Evolutionary conservation across 2,888 invertebrate species (phyloP), one percentile per base, ranked within the genome.

Genomic region (Atrina japonica): DNA sequence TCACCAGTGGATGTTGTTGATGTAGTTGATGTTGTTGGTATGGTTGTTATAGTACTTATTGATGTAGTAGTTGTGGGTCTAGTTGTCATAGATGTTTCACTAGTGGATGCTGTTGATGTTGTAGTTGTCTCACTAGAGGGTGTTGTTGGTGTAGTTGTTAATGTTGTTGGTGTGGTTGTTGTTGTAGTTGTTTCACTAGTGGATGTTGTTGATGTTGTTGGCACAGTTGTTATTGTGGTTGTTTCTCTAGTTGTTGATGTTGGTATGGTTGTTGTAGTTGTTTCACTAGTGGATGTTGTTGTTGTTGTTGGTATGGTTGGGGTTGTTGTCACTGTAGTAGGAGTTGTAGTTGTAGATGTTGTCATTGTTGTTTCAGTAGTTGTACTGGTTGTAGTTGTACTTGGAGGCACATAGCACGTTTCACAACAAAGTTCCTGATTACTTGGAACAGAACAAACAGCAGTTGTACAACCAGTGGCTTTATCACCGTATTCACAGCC

Each of bases 401-500:
- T 59, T 40, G 73, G 27, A 14, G 68, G 41, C 27, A 63, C 67
- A 50, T 45, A 55, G 14, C 76, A 76, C 1, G 76, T 75, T 27
- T 73, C 73, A 60, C 79, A 79, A 45, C 79, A 79, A 0, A 66
- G 56, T 0, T 29, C 52, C 23, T 40, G 7, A 25, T 21, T 47
- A 9, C 47, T 47, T 6, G 25, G 50, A 23, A 25, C 23, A 1
- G 56, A 29, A 72, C 79, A 79, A 40, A 56, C 14, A 1, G 21
- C 40, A 3, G 55, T 66, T 0, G n/a, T 23, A 45, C 84, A 84
- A 45, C 79, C 81, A 1, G 61, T 23, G 7, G 60, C 66, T 43
- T 72, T 81, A 70, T 84, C 82, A 1, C 84, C 84, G 55, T 70
- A 83, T 58, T 78, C 76, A 71, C 83, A 83, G 11, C 75, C 83